Base-by-base conservation (phyloP, 2,797 vertebrate genomes). In the Oreochromis mossambicus region DNA sequence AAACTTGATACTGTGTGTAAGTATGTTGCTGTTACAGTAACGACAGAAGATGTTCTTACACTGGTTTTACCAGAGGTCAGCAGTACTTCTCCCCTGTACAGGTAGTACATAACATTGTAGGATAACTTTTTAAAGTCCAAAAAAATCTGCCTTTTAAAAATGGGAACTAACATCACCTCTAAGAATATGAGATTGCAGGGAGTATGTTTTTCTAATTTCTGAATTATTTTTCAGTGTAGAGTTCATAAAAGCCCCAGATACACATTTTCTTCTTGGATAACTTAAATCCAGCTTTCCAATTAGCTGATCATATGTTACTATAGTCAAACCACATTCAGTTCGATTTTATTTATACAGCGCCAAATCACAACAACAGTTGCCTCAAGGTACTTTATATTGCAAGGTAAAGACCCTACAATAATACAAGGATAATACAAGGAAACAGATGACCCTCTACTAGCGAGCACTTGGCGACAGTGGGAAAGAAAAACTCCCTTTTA, bases 1-100 rank as follows among this genome's bases (percentile, higher is more conserved):
- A 87, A 89, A 87, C 83, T 84, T 88, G 77, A 85, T 79, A 52
- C 70, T 19, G 78, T 82, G 75, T 80, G 78, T 38, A 54, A 77
- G 82, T 84, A 84, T 81, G 78, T 46, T 68, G 58, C 77, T 77
- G 63, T 86, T 24, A 70, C 24, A 46, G 78, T 51, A 46, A 81
- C 77, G 29, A 79, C 36, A 73, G 78, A 41, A 88, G 55, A 87
- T 80, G 78, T 70, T 81, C 83, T 61, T 52, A 52, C 11, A 17
- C 38, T 70, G 81, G 63, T 84, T 85, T 70, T 82, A 79, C 58
- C 21, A 77, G 50, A 19, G 48, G 17, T 68, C 56, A 83, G 15
- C 11, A 4, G 15, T 36, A 17, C 55, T 24, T 75, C 19, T 32
- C 3, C 26, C n/a, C 24, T 11, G 70, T 56, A 56, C 52, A 70